A percentile compares a stretch with the other conserved stretches of the same genome.
phyloP scores from a whole-genome alignment of 2,888 invertebrate species.

The Cataglyphis altisquamis region DNA sequence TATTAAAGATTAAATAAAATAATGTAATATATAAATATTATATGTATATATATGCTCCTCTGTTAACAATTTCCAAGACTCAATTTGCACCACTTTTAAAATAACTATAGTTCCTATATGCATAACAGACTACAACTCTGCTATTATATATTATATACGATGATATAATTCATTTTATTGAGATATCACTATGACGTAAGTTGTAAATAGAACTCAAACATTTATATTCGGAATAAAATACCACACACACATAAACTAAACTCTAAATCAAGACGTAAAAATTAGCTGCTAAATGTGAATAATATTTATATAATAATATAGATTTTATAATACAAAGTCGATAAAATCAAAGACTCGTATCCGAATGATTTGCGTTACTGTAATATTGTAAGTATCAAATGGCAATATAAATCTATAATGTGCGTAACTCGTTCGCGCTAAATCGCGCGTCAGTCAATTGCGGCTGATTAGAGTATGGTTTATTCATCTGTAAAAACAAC shows the following conservation, averaged over 20 bases:
- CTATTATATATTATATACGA: slow-evolving; percentile 6
- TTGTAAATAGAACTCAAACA: not conserved
- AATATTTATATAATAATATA: slow-evolving; percentile 12
- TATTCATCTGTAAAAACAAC: slow-evolving; percentile 1
- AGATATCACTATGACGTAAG: slow-evolving; percentile 2
- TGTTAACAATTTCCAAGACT: not conserved
- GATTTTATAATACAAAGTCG: not conserved
- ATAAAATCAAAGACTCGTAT: not conserved
- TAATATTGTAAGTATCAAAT: slow-evolving; percentile 21
- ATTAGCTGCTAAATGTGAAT: not conserved
- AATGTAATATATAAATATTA: not conserved
- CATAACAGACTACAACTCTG: slow-evolving; percentile 1
- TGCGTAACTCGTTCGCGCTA: slow-evolving; percentile 9
- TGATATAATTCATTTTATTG: slow-evolving; percentile 28
- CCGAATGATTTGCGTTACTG: not conserved
- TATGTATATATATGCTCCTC: not conserved
- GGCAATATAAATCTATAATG: slow-evolving; percentile 10
- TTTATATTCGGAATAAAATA: not conserved
- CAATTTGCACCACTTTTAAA: slow-evolving; percentile 24
- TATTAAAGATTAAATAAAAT: slow-evolving; percentile 21
- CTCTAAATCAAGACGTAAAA: not conserved
- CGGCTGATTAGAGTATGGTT: not conserved
- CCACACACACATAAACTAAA: not conserved
- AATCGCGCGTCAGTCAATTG: slow-evolving; percentile 17
- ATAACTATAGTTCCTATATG: not conserved